These are phyloP conservation scores for Etheostoma nigrum DNA, from an alignment of 2,797 vertebrate genomes.

Conservation along the genomic window DNA sequence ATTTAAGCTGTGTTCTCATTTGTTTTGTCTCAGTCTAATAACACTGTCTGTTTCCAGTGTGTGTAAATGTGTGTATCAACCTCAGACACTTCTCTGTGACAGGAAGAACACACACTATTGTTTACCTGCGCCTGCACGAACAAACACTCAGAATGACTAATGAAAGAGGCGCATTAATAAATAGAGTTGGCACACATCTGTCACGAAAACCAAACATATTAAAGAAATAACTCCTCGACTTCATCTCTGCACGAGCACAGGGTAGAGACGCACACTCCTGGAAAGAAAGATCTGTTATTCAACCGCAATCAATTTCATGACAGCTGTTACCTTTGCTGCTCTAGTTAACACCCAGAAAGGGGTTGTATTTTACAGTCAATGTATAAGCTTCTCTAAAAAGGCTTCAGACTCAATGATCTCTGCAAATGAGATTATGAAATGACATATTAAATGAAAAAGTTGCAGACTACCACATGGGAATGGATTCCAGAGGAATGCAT, in stretches of 20 bases:
- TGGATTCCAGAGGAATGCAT: neutral
- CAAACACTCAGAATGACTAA: constrained; percentile 35
- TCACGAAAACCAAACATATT: constrained; percentile 28
- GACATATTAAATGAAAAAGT: neutral
- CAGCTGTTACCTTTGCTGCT: neutral
- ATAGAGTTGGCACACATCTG: constrained; percentile 31
- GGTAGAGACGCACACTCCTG: neutral
- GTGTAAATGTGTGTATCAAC: constrained; percentile 6
- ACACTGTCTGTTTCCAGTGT: neutral
- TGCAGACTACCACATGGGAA: neutral
- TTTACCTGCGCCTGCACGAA: constrained; percentile 2
- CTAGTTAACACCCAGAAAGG: neutral
- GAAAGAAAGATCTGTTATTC: constrained; percentile 6
- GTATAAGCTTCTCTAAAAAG: neutral
- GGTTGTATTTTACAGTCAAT: neutral
- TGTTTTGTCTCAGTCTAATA: constrained; percentile 22
- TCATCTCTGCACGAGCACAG: neutral
- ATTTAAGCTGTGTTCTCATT: neutral
- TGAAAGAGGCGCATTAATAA: constrained; percentile 36
- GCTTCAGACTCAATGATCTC: neutral
- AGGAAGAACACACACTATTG: constrained; percentile 40
- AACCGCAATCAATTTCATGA: neutral
- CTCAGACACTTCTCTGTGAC: constrained; percentile 17
- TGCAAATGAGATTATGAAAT: neutral
- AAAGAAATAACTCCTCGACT: constrained; percentile 8